phyloP scores from a whole-genome alignment of 1,140 invertebrate species.

The Microplitis demolitor region DNA sequence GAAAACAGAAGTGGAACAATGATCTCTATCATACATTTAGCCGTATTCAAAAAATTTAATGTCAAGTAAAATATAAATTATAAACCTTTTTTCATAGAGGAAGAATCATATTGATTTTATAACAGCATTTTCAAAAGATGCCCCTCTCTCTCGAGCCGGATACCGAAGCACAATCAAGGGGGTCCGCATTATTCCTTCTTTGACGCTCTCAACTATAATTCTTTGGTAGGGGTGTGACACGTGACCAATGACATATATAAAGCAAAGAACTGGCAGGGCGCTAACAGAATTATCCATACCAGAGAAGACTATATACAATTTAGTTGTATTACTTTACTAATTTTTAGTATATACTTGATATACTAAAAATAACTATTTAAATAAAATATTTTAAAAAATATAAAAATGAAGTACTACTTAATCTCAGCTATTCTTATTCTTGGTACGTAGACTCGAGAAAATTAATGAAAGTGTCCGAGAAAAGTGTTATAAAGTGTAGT shows the following conservation, averaged over 20 bases:
- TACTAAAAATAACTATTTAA: conserved; percentile 15
- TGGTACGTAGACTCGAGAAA: conserved; percentile 52
- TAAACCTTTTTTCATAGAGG: too few relatives aligned
- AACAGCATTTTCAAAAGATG: conserved; percentile 13
- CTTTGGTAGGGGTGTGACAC: conserved; percentile 48
- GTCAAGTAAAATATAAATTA: not conserved
- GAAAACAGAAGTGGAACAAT: conserved; percentile 9
- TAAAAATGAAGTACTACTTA: conserved; percentile 55
- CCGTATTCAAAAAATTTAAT: not conserved
- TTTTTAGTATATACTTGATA: not conserved
- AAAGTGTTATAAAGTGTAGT: conserved; percentile 23
- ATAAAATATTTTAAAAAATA: conserved; percentile 27
- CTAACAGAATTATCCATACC: conserved; percentile 57
- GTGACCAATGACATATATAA: conserved; percentile 62
- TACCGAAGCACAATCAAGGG: conserved; percentile 18
- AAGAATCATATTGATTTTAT: not conserved
- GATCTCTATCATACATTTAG: not conserved
- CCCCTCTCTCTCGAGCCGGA: conserved; percentile 15
- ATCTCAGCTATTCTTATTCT: conserved; percentile 57
- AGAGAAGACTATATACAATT: conserved; percentile 37
- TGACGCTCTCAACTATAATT: conserved; percentile 21
- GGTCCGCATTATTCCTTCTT: conserved; percentile 22
- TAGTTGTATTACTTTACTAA: conserved; percentile 31
- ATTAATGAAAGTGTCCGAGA: conserved; percentile 19
- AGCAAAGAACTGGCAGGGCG: conserved; percentile 52